Conservation (phyloP, 1,140 invertebrate species). For the Hylaeus volcanicus region DNA sequence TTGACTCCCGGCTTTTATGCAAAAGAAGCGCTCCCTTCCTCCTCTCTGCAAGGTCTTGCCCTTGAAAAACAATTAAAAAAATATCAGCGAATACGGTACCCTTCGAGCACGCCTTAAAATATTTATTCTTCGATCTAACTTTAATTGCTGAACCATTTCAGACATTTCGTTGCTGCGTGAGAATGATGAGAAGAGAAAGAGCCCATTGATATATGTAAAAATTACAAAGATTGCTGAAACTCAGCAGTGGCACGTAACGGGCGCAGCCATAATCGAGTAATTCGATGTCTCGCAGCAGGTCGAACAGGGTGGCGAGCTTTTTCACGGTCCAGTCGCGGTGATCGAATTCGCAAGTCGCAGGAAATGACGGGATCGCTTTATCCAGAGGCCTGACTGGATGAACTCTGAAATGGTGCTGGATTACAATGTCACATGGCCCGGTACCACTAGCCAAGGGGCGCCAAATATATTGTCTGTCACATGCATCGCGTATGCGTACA, state of each 20-base stretch:
- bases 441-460: constrained; percentile 43
- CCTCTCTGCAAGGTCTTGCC: background rate
- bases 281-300: background rate
- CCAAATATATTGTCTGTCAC: constrained; percentile 69
- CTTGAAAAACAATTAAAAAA: background rate
- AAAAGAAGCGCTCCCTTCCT: background rate
- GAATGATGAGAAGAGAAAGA: too few species aligned
- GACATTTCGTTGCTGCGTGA: too few species aligned
- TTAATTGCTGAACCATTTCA: too few species aligned
- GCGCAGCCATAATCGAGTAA: background rate
- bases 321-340: constrained; percentile 43
- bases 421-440: constrained; percentile 59
- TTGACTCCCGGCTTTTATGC: constrained; percentile 37
- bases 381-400: constrained; percentile 54
- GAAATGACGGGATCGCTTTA: constrained; percentile 61
- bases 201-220: too few species aligned
- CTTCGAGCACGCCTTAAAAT: background rate
- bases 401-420: constrained; percentile 59
- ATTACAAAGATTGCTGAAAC: too few species aligned
- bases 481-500: constrained; percentile 64
- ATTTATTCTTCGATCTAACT: too few species aligned
- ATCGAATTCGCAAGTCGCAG: constrained; percentile 59
- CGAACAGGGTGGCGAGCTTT: constrained; percentile 16
- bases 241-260: too few species aligned
- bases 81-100: background rate